These are phyloP conservation scores for Lepidostoma basale DNA, from an alignment of 1,140 invertebrate genomes.

Conservation along the genomic window DNA sequence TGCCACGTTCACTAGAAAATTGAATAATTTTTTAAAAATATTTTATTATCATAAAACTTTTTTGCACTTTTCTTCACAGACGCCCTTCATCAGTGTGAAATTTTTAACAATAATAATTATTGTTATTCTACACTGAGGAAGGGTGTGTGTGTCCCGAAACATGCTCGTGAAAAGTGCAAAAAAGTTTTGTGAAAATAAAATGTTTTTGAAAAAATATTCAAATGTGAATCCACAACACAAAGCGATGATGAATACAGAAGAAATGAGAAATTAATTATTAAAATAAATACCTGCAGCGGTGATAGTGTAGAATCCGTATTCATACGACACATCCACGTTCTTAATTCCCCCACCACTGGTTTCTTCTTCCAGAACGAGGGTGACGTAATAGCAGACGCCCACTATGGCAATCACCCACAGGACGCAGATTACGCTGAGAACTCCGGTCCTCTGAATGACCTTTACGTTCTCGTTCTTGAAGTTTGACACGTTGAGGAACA, in stretches of 20 bases:
- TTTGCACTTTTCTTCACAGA: too few relatives aligned
- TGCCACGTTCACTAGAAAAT: too few relatives aligned
- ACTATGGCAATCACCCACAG: slow-evolving; percentile 63
- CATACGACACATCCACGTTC: slow-evolving; percentile 56
- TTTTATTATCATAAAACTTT: too few relatives aligned
- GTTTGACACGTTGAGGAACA: slow-evolving; percentile 60
- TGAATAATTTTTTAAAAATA: background rate
- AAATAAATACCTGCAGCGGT: slow-evolving; percentile 61
- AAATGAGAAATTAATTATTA: background rate
- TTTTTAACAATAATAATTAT: too few relatives aligned
- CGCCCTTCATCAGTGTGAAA: too few relatives aligned
- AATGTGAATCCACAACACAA: too few relatives aligned
- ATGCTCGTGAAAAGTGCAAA: too few relatives aligned
- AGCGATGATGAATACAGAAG: too few relatives aligned
- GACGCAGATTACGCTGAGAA: slow-evolving; percentile 62
- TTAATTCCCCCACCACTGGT: slow-evolving; percentile 54
- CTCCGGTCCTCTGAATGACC: slow-evolving; percentile 59
- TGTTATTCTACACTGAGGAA: too few relatives aligned
- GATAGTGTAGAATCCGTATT: slow-evolving; percentile 63
- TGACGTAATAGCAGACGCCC: slow-evolving; percentile 62
- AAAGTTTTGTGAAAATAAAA: too few relatives aligned
- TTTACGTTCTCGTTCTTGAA: slow-evolving; percentile 58
- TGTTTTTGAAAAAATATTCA: too few relatives aligned
- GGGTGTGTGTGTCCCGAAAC: too few relatives aligned
- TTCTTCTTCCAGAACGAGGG: slow-evolving; percentile 57